Evolutionary conservation across 2,797 vertebrate species (phyloP).

Genomic region (Catostomus latipinnis): DNA sequence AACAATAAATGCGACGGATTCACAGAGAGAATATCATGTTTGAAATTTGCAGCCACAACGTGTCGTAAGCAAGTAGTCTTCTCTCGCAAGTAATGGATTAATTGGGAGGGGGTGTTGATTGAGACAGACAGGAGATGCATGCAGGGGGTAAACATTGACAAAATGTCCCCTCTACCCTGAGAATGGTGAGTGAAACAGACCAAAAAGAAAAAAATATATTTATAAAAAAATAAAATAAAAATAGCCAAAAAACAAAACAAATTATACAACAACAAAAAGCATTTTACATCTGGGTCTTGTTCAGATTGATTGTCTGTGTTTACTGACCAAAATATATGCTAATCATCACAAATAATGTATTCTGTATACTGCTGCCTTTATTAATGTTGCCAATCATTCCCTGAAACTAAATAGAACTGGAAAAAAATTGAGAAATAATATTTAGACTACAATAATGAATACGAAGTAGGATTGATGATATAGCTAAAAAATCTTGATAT

Average conservation of each 20-base stretch:
- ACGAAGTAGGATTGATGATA: no score
- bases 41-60: not conserved
- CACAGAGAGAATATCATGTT: not conserved
- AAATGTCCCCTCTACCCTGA: not conserved
- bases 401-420: conserved; percentile 1
- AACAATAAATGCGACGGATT: not conserved
- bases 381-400: conserved; percentile 10
- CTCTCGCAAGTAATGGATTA: no score
- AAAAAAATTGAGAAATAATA: no score
- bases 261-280: no score
- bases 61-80: no score
- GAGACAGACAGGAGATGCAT: not conserved
- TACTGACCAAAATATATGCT: conserved; percentile 13
- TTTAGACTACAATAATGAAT: no score
- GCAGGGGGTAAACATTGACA: not conserved
- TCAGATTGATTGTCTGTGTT: conserved; percentile 11
- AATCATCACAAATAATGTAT: not conserved
- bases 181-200: not conserved
- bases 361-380: not conserved
- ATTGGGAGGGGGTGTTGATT: no score
- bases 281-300: not conserved
- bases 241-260: no score
- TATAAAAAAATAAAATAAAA: not conserved
- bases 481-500: no score
- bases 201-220: not conserved